phyloP scores from a whole-genome alignment of 2,113 vertebrate species.

The Solea senegalensis region DNA sequence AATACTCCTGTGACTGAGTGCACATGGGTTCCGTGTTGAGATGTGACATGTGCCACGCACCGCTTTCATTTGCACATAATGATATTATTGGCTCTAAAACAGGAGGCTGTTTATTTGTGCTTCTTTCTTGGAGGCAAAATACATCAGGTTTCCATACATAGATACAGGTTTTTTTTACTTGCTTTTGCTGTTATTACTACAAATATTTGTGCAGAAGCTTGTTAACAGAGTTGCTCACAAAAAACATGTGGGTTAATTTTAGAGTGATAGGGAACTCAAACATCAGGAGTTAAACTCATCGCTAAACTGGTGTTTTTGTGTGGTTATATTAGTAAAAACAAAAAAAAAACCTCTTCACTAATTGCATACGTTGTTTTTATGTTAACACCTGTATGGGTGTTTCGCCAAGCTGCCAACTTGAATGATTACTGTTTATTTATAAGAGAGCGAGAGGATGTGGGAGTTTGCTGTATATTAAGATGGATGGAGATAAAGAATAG shows the following conservation, averaged over 20 bases:
- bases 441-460: neutral
- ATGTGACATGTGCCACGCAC: constrained; percentile 40
- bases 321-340: constrained; percentile 14
- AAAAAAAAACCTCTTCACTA: no score
- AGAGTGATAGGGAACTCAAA: constrained; percentile 12
- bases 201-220: constrained; percentile 22
- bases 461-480: neutral
- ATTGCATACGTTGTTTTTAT: constrained; percentile 46
- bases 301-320: neutral
- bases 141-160: neutral
- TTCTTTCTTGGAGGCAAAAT: neutral
- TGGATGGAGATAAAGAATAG: neutral
- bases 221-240: neutral
- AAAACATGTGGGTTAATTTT: constrained; percentile 35
- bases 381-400: constrained; percentile 34
- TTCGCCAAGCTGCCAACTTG: constrained; percentile 15
- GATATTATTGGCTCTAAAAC: constrained; percentile 25
- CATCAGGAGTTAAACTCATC: constrained; percentile 20
- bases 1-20: neutral
- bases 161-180: neutral
- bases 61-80: constrained; percentile 40
- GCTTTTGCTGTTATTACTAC: neutral
- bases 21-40: constrained; percentile 20
- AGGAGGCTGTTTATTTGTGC: constrained; percentile 13
- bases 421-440: constrained; percentile 12